phyloP scores from a whole-genome alignment of 2,888 invertebrate genomes.

The Drosophila lutescens region DNA sequence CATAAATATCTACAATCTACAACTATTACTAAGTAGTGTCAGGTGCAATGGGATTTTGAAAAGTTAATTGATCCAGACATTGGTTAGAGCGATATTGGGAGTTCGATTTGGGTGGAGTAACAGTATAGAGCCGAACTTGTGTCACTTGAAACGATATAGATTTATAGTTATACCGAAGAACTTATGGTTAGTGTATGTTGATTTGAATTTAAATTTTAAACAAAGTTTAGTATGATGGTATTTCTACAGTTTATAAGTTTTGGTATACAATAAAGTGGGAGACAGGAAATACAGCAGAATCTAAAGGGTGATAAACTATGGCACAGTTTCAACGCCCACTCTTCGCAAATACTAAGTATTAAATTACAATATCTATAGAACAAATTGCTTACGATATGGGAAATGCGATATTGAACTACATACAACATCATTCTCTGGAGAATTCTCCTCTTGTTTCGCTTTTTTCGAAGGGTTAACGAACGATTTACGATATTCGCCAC shows the following conservation, averaged over 20 bases:
- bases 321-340: conserved; percentile 17
- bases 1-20: conserved; percentile 59
- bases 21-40: conserved; percentile 26
- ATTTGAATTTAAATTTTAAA: neutral
- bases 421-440: neutral
- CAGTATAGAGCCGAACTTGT: no score
- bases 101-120: no score
- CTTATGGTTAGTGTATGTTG: neutral
- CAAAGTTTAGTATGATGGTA: neutral
- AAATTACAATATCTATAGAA: conserved; percentile 8
- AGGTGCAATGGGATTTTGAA: conserved; percentile 2
- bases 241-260: neutral
- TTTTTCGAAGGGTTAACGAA: neutral
- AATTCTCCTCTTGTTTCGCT: neutral
- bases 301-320: conserved; percentile 11
- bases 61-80: neutral
- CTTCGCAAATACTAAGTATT: neutral
- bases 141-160: neutral
- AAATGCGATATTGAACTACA: conserved; percentile 10
- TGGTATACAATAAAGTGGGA: neutral
- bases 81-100: conserved; percentile 4
- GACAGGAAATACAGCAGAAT: neutral
- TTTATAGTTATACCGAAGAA: neutral
- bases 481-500: conserved; percentile 3
- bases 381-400: conserved; percentile 6